Evolutionary conservation across 2,797 vertebrate genomes (phyloP).

Genomic region (Amblyopsis hoosieri): DNA sequence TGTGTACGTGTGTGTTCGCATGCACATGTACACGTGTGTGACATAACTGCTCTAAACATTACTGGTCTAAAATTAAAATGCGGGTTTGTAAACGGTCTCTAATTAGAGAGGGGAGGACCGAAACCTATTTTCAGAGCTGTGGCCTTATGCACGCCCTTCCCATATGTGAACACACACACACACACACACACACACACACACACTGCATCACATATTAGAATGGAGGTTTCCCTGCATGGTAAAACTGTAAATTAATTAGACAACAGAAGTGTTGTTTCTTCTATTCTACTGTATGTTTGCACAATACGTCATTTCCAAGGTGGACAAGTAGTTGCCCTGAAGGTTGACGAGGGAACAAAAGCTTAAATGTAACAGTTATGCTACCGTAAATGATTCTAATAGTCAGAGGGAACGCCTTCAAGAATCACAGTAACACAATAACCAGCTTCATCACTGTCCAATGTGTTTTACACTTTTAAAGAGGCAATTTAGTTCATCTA

Average conservation of each 20-base stretch:
- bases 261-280: conserved; percentile 24
- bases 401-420: conserved; percentile 58
- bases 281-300: conserved; percentile 1
- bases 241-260: conserved; percentile 39
- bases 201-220: conserved; percentile 20
- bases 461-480: conserved; percentile 76
- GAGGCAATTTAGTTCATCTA: conserved; percentile 75
- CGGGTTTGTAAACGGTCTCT: conserved; percentile 82
- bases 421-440: conserved; percentile 57
- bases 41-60: conserved; percentile 62
- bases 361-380: conserved; percentile 37
- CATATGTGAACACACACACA: conserved; percentile 54
- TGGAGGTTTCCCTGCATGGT: conserved; percentile 38
- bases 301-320: conserved; percentile 40
- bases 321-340: conserved; percentile 41
- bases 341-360: conserved; percentile 44
- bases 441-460: conserved; percentile 65
- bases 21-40: conserved; percentile 14
- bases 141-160: conserved; percentile 79
- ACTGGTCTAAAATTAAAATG: conserved; percentile 85
- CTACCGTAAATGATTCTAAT: conserved; percentile 55
- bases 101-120: conserved; percentile 81
- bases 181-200: neutral
- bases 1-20: conserved; percentile 21
- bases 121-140: conserved; percentile 78